Conservation (phyloP, 2,797 vertebrate species). For the Meda fulgida region DNA sequence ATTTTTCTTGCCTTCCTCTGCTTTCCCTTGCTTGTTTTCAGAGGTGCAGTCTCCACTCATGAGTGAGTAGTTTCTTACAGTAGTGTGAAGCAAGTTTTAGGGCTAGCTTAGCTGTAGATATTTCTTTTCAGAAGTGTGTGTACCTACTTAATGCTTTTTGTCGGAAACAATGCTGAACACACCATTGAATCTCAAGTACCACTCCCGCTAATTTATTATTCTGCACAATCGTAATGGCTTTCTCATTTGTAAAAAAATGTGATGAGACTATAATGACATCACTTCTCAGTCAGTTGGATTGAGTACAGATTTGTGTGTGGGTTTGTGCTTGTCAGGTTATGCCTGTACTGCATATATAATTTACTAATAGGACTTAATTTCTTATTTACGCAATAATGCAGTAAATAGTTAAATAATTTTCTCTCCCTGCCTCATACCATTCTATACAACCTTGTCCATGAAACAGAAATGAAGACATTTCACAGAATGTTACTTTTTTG, state of each 20-base stretch:
- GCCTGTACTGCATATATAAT: background rate
- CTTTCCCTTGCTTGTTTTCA: conserved; percentile 39
- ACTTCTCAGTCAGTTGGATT: conserved; percentile 13
- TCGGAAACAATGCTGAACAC: conserved; percentile 11
- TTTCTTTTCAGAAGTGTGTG: conserved; percentile 19
- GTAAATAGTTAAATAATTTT: no score
- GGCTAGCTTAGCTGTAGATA: background rate
- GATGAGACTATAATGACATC: conserved; percentile 33
- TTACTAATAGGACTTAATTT: background rate
- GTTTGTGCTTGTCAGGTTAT: conserved; percentile 7
- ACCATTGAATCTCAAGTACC: background rate
- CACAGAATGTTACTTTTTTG: background rate
- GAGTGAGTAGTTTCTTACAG: conserved; percentile 24
- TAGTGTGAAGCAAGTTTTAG: background rate
- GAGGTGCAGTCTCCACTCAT: conserved; percentile 1
- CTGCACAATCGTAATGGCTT: background rate
- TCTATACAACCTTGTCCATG: background rate
- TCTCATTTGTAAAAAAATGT: background rate
- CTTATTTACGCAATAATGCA: background rate
- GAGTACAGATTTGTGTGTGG: conserved; percentile 15
- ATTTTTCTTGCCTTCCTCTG: conserved; percentile 37
- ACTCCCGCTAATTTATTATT: conserved; percentile 34
- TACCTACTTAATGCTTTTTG: conserved; percentile 25
- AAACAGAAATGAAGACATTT: background rate
- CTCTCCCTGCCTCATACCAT: no score